Conservation (phyloP, 2,113 vertebrate species). For the mouse (Mus musculus) region GRCm39 chr4:84639001-84639500, state of each 20-base stretch:
- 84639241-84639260: neutral
- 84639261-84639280: slow-evolving; percentile 3
- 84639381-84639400: neutral
- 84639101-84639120: neutral
- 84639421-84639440: neutral
- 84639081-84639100: neutral
- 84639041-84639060: neutral
- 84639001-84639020: neutral
- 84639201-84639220: no score
- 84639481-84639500: neutral
- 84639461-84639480: neutral
- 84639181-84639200: neutral
- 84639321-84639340: neutral
- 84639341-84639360: neutral
- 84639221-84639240: neutral
- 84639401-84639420: neutral
- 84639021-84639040: neutral
- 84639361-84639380: neutral
- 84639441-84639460: neutral
- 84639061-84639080: neutral
- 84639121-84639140: neutral
- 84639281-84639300: neutral
- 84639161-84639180: neutral
- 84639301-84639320: neutral
- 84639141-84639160: neutral